These are phyloP conservation scores for Lycodopsis pacificus DNA, from an alignment of 2,797 vertebrate genomes.

Conservation along the genomic window DNA sequence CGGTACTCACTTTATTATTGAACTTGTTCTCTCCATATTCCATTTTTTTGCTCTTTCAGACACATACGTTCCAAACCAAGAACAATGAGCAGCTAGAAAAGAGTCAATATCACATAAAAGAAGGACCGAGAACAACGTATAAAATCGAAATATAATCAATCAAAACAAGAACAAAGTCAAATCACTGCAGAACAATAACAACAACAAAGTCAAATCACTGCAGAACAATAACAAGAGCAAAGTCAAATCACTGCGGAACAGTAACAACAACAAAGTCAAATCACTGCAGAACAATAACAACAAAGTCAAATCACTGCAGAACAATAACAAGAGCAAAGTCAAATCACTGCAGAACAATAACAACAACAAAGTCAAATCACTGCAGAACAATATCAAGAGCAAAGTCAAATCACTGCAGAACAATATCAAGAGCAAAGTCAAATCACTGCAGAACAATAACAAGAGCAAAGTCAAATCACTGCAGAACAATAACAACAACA, in stretches of 20 bases:
- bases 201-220: constrained; percentile 18
- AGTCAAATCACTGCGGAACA: constrained; percentile 18
- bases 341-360: constrained; percentile 34
- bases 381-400: too few relatives aligned
- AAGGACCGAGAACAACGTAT: neutral
- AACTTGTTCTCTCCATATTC: neutral
- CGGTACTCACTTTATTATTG: neutral
- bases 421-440: neutral
- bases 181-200: constrained; percentile 34
- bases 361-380: constrained; percentile 14
- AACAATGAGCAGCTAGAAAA: constrained; percentile 1
- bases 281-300: neutral
- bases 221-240: neutral
- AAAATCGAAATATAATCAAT: constrained; percentile 40
- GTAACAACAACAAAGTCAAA: constrained; percentile 20
- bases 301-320: neutral
- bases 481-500: neutral
- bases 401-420: neutral
- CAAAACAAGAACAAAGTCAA: constrained; percentile 21
- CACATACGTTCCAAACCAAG: neutral
- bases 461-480: constrained; percentile 14
- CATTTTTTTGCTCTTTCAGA: neutral
- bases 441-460: constrained; percentile 32
- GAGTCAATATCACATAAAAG: constrained; percentile 26
- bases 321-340: neutral